Evolutionary conservation across 2,888 invertebrate species (phyloP).

Genomic region (Andrena dorsata): DNA sequence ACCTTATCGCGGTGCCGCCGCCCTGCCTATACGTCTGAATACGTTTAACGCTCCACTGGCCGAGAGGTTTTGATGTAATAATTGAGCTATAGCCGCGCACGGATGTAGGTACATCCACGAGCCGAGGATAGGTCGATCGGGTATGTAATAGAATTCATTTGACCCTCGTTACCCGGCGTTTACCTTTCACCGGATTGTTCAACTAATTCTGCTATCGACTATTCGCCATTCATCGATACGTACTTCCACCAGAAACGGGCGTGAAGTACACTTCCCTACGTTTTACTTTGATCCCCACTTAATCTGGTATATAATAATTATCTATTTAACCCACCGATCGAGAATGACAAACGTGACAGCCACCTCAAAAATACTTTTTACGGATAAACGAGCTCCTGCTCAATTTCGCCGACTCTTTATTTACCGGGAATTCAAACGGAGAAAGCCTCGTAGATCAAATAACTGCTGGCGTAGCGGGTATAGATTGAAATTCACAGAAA

Average conservation of each 20-base stretch:
- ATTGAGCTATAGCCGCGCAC: conserved; percentile 56
- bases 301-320: not conserved
- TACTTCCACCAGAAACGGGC: not conserved
- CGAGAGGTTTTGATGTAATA: conserved; percentile 55
- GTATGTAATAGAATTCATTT: conserved; percentile 44
- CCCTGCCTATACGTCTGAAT: conserved; percentile 60
- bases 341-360: not conserved
- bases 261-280: not conserved
- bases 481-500: conserved; percentile 43
- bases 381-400: conserved; percentile 21
- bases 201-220: not conserved
- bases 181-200: conserved; percentile 9
- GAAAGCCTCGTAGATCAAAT: conserved; percentile 38
- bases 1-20: conserved; percentile 60
- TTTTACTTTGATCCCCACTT: not conserved
- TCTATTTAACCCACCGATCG: not conserved
- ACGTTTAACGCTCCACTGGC: conserved; percentile 61
- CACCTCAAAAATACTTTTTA: not conserved
- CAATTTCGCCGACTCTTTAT: conserved; percentile 29
- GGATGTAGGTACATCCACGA: conserved; percentile 17
- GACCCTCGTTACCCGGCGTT: conserved; percentile 36
- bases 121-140: conserved; percentile 16
- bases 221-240: not conserved
- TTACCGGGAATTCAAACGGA: conserved; percentile 18
- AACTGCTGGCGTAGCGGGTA: conserved; percentile 25